phyloP scores from a whole-genome alignment of 2,113 vertebrate genomes.

The Aphyosemion australe region DNA sequence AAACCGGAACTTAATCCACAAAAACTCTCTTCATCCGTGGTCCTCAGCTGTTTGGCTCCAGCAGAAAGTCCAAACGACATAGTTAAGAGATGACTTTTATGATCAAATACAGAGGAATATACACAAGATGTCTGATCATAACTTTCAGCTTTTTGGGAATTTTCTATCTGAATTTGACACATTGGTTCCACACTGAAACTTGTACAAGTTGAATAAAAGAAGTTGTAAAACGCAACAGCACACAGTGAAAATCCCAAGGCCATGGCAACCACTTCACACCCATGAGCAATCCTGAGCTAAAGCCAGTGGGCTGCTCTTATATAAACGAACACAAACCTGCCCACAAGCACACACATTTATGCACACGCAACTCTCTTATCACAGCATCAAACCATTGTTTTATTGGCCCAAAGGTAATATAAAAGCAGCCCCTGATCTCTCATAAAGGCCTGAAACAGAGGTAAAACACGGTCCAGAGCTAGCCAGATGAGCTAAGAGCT shows the following conservation, averaged over 20 bases:
- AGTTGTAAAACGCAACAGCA: conserved; percentile 45
- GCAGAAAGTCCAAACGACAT: conserved; percentile 2
- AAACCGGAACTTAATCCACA: conserved; percentile 24
- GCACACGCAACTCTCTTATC: conserved; percentile 1
- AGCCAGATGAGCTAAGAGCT: conserved; percentile 36
- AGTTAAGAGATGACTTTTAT: neutral
- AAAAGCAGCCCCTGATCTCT: conserved; percentile 37
- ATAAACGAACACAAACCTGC: conserved; percentile 25
- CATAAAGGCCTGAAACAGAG: conserved; percentile 24
- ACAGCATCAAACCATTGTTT: conserved; percentile 12
- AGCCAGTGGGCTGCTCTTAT: conserved; percentile 35
- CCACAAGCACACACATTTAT: conserved; percentile 5
- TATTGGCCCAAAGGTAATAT: conserved; percentile 11
- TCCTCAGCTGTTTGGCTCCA: conserved; percentile 11
- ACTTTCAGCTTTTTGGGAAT: conserved; percentile 15
- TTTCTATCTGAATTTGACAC: conserved; percentile 45
- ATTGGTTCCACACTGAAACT: conserved; percentile 49
- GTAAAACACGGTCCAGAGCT: conserved; percentile 45
- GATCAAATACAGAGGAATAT: neutral
- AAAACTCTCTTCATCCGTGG: conserved; percentile 34
- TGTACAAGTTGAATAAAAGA: conserved; percentile 59
- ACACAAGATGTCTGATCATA: neutral
- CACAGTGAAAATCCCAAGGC: conserved; percentile 36
- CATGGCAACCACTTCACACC: conserved; percentile 61
- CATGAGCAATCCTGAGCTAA: conserved; percentile 45